phyloP scores from a whole-genome alignment of 64 coral and sea anemone species.

The Platygyra sinensis region DNA sequence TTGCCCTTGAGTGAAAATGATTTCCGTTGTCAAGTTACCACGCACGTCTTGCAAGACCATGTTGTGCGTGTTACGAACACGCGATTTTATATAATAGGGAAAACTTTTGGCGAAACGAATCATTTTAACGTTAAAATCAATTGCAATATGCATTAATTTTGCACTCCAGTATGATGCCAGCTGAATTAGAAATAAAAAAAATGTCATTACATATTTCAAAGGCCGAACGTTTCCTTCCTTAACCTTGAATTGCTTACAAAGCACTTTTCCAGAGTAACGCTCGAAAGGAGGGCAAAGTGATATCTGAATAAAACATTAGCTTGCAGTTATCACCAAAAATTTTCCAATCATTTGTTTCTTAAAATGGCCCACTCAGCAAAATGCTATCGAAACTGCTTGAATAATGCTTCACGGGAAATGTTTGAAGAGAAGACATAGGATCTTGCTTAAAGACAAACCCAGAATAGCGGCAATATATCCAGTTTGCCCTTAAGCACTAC shows the following conservation, averaged over 20 bases:
- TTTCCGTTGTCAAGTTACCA: background rate
- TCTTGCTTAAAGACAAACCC: too few relatives aligned
- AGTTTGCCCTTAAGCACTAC: too few relatives aligned
- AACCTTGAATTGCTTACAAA: background rate
- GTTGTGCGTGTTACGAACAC: too few relatives aligned
- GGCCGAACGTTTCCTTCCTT: too few relatives aligned
- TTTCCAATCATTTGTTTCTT: background rate
- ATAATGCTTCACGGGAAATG: background rate
- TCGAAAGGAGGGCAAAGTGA: background rate
- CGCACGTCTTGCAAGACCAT: background rate
- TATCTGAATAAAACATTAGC: background rate
- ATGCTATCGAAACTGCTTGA: background rate
- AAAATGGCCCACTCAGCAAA: background rate
- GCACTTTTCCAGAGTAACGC: background rate
- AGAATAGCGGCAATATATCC: too few relatives aligned
- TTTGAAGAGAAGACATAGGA: background rate
- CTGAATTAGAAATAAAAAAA: too few relatives aligned
- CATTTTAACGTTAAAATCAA: too few relatives aligned
- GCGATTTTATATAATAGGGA: too few relatives aligned
- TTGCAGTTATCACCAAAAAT: background rate
- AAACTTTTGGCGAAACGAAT: too few relatives aligned
- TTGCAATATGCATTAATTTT: too few relatives aligned
- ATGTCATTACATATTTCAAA: too few relatives aligned
- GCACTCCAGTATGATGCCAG: too few relatives aligned
- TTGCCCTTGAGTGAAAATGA: background rate